Percentiles rank a stretch among this genome's conserved stretches.
These are phyloP conservation scores for Luffia ferchaultella DNA, from an alignment of 2,888 invertebrate genomes.

Conservation along the genomic window DNA sequence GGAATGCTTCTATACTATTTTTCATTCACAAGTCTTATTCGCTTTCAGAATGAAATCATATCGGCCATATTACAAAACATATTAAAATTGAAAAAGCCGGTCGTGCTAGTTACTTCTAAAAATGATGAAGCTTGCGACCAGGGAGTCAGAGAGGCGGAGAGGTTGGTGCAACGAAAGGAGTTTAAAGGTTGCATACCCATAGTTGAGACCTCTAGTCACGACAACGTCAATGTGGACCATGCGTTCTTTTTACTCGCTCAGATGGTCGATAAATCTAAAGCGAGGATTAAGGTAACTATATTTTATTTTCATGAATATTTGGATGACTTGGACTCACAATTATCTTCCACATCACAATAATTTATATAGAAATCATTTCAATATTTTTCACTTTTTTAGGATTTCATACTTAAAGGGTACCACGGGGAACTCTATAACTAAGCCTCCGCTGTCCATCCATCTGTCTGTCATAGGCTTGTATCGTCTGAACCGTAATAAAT, in stretches of 20 bases:
- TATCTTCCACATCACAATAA: too few species aligned
- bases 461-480: too few species aligned
- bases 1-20: too few species aligned
- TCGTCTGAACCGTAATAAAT: too few species aligned
- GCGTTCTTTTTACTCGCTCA: slow-evolving; percentile 91
- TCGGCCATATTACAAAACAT: slow-evolving; percentile 86
- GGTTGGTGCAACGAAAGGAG: slow-evolving; percentile 86
- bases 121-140: slow-evolving; percentile 92
- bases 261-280: slow-evolving; percentile 90
- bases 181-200: slow-evolving; percentile 88
- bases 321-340: too few species aligned
- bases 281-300: slow-evolving; percentile 62
- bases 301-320: not conserved
- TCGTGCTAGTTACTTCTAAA: slow-evolving; percentile 94
- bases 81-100: slow-evolving; percentile 92
- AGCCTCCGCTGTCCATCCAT: too few species aligned
- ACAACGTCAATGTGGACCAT: slow-evolving; percentile 94
- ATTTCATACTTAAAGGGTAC: too few species aligned
- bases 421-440: too few species aligned
- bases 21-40: too few species aligned
- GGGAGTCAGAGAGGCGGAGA: slow-evolving; percentile 89
- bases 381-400: too few species aligned
- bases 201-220: slow-evolving; percentile 94
- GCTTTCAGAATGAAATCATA: slow-evolving; percentile 75
- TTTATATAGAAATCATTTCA: too few species aligned